Percentiles rank a stretch among this genome's conserved stretches.
phyloP scores from a whole-genome alignment of 2,888 invertebrate genomes.

The Ormia ochracea region DNA sequence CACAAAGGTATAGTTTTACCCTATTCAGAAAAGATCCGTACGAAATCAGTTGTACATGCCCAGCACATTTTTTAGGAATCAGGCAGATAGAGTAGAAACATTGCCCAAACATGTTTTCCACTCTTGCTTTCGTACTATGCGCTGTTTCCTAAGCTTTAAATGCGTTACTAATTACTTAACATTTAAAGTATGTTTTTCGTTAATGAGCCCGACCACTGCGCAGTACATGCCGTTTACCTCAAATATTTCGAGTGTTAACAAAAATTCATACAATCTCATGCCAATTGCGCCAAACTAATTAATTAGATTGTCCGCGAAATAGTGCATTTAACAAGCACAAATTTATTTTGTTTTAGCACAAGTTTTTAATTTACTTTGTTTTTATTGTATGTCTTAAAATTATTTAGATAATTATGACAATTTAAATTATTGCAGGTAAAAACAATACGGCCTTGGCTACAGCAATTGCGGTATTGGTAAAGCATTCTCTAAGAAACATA shows the following conservation, averaged over 20 bases:
- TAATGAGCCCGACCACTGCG: not conserved
- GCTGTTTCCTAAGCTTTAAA: not conserved
- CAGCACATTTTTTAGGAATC: too few species aligned
- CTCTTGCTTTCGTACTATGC: not conserved
- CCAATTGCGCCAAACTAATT: too few species aligned
- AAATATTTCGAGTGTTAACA: not conserved
- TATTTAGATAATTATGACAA: constrained; percentile 42
- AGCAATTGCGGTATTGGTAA: not conserved
- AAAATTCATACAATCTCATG: not conserved
- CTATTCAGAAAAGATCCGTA: too few species aligned
- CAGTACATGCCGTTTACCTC: not conserved
- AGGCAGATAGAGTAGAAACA: too few species aligned
- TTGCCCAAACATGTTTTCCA: not conserved
- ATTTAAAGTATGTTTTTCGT: constrained; percentile 7
- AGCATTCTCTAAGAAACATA: not conserved
- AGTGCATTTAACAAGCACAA: constrained; percentile 29
- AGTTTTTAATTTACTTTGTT: constrained; percentile 2
- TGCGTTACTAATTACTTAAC: constrained; percentile 30
- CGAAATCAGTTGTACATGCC: too few species aligned
- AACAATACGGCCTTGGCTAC: constrained; percentile 32
- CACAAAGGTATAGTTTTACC: too few species aligned
- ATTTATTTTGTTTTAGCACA: not conserved
- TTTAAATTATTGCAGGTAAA: not conserved
- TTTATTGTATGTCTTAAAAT: constrained; percentile 12
- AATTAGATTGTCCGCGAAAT: constrained; percentile 56